Percentiles rank a stretch among this genome's conserved stretches.
These are phyloP conservation scores for Psittacula derbiana DNA, from an alignment of 2,797 vertebrate genomes.

Conservation along the genomic window DNA sequence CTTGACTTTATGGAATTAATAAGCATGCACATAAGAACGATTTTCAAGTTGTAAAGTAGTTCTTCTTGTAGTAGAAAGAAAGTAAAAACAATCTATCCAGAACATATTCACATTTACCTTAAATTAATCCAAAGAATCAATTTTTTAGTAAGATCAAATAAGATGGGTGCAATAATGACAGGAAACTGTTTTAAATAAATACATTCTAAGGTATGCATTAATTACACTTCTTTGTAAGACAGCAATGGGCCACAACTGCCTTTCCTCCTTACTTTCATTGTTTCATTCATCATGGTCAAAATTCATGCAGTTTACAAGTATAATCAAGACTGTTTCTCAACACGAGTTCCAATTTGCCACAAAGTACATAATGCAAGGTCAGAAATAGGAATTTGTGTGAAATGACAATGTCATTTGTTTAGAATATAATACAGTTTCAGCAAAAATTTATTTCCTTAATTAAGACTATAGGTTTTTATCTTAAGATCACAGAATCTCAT, in stretches of 20 bases:
- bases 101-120: background rate
- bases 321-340: background rate
- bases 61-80: background rate
- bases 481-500: background rate
- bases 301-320: conserved; percentile 6
- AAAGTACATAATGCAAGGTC: background rate
- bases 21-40: background rate
- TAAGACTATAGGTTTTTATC: conserved; percentile 23
- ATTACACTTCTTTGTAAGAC: background rate
- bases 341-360: background rate
- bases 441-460: conserved; percentile 44
- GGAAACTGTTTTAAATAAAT: background rate
- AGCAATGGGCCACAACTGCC: background rate
- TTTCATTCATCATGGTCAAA: background rate
- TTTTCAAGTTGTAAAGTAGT: background rate
- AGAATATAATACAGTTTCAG: background rate
- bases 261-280: background rate
- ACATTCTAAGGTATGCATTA: background rate
- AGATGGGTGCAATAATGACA: background rate
- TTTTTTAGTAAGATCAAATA: background rate
- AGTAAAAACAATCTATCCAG: background rate
- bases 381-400: background rate
- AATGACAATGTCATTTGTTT: background rate
- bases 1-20: background rate
- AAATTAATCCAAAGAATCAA: background rate